Conservation (phyloP, 2,797 vertebrate genomes). For the Neosalanx taihuensis region DNA sequence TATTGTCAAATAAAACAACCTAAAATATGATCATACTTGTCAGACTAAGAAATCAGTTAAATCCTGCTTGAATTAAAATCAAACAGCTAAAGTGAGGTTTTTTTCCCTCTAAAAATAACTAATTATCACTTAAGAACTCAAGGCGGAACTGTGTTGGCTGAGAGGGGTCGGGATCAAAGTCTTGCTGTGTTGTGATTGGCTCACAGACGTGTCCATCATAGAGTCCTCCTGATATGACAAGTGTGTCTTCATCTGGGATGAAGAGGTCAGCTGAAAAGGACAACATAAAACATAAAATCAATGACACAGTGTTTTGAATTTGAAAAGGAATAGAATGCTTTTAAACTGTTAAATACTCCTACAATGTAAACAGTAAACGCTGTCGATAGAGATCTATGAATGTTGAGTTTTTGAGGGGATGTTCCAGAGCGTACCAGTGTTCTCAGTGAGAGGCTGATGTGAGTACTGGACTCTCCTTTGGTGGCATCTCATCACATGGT, state of each 20-base stretch:
- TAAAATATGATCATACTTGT: too few species aligned
- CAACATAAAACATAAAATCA: background rate
- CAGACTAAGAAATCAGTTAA: too few species aligned
- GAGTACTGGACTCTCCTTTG: conserved; percentile 65
- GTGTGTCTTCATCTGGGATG: conserved; percentile 64
- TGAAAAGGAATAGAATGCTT: background rate
- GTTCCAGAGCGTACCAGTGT: conserved; percentile 57
- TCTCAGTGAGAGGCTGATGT: conserved; percentile 70
- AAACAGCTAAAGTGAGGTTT: background rate
- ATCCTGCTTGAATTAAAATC: background rate
- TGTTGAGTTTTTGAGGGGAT: background rate
- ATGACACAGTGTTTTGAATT: background rate
- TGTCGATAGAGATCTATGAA: too few species aligned
- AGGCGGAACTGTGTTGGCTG: conserved; percentile 12
- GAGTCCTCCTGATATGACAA: conserved; percentile 76
- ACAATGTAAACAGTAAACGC: too few species aligned
- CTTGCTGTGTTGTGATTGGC: conserved; percentile 43
- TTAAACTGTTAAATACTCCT: too few species aligned
- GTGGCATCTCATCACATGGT: conserved; percentile 64
- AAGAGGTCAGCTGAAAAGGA: conserved; percentile 58
- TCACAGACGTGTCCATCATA: conserved; percentile 74
- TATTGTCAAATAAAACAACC: background rate
- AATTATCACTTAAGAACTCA: conserved; percentile 8
- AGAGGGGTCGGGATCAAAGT: background rate
- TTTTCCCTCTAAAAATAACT: background rate